Evolutionary conservation across 2,797 vertebrate species (phyloP).

Genomic region (Brotula barbata): DNA sequence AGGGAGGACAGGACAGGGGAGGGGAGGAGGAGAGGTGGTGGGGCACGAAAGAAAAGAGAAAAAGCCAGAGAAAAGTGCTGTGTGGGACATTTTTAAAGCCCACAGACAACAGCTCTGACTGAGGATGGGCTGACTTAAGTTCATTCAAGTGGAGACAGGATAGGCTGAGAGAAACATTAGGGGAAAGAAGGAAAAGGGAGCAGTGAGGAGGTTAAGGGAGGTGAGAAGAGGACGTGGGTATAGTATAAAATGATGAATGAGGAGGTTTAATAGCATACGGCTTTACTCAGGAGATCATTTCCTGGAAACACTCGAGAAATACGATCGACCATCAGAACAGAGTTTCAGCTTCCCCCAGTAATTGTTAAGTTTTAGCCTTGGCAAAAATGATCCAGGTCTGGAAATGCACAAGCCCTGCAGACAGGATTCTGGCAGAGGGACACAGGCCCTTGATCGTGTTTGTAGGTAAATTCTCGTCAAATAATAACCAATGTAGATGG

Average conservation of each 20-base stretch:
- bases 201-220: conserved; percentile 14
- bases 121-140: conserved; percentile 32
- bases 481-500: background rate
- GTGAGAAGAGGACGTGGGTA: conserved; percentile 39
- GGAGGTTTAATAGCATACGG: conserved; percentile 38
- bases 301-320: conserved; percentile 43
- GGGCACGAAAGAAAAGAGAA: conserved; percentile 38
- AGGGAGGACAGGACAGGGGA: conserved; percentile 35
- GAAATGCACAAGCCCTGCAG: conserved; percentile 39
- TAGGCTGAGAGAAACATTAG: background rate
- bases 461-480: conserved; percentile 8
- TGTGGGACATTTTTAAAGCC: conserved; percentile 74
- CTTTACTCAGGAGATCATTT: conserved; percentile 49
- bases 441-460: background rate
- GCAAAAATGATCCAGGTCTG: conserved; percentile 36
- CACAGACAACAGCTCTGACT: conserved; percentile 49
- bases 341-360: conserved; percentile 8
- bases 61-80: conserved; percentile 69
- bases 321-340: conserved; percentile 18
- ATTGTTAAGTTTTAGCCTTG: conserved; percentile 27
- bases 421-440: conserved; percentile 5
- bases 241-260: conserved; percentile 30
- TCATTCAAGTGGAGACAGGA: conserved; percentile 1
- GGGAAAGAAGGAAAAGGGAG: conserved; percentile 8
- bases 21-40: conserved; percentile 30